Evolutionary conservation across 2,797 vertebrate species (phyloP).

Genomic region (Cryptoblepharus egeriae): DNA sequence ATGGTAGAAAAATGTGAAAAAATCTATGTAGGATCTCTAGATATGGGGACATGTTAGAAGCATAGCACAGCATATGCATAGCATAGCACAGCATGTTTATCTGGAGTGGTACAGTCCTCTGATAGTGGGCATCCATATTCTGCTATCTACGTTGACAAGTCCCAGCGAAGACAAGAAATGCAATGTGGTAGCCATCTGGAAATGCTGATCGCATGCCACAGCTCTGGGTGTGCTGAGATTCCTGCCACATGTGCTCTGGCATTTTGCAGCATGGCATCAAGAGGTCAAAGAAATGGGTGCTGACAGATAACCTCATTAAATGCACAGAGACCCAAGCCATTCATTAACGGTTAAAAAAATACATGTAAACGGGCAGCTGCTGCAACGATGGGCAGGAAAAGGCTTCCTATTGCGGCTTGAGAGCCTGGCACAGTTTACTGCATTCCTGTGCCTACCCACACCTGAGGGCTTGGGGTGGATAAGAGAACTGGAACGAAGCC

Average conservation of each 20-base stretch:
- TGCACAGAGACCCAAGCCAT: neutral
- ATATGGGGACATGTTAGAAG: too few relatives aligned
- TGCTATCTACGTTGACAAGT: neutral
- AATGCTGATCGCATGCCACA: neutral
- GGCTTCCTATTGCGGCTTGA: neutral
- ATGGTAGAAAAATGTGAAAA: too few relatives aligned
- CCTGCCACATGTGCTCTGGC: neutral
- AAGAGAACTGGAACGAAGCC: neutral
- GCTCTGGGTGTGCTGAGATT: too few relatives aligned
- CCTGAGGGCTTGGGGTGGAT: constrained; percentile 8
- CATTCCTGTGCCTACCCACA: neutral
- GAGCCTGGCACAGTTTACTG: neutral
- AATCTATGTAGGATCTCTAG: too few relatives aligned
- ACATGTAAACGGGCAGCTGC: neutral
- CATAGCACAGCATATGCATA: too few relatives aligned
- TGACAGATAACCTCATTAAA: neutral
- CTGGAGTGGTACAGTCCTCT: too few relatives aligned
- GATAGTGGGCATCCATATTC: neutral
- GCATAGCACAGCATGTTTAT: too few relatives aligned
- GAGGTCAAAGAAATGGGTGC: neutral
- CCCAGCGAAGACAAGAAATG: too few relatives aligned
- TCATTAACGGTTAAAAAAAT: neutral
- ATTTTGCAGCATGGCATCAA: neutral
- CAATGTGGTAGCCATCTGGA: too few relatives aligned
- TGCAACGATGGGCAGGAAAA: neutral